Evolutionary conservation across 1,140 invertebrate genomes (phyloP).

Genomic region (Diachasmimorpha longicaudata): DNA sequence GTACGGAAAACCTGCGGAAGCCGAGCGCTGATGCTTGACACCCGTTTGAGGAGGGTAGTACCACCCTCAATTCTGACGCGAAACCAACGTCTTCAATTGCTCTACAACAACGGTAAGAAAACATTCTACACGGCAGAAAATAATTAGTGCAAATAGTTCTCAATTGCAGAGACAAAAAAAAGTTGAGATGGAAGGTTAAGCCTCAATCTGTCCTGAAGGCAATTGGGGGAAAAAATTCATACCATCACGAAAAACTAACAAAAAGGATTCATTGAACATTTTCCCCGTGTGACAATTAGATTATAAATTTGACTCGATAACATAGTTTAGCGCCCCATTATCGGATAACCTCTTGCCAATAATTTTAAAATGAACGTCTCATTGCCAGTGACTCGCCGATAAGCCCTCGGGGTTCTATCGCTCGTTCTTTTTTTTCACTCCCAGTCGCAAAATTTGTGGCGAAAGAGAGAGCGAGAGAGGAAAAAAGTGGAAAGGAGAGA

Average conservation of each 20-base stretch:
- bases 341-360: not conserved
- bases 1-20: constrained; percentile 43
- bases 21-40: constrained; percentile 31
- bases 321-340: too few relatives aligned
- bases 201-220: not conserved
- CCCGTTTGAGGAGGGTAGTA: constrained; percentile 21
- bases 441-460: not conserved
- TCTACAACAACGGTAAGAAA: too few relatives aligned
- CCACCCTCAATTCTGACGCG: not conserved
- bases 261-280: not conserved
- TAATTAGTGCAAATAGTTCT: too few relatives aligned
- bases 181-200: not conserved
- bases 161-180: not conserved
- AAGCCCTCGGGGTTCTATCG: not conserved
- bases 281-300: not conserved
- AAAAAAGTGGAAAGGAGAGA: constrained; percentile 17
- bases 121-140: too few relatives aligned
- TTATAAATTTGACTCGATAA: too few relatives aligned
- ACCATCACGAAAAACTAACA: not conserved
- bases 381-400: not conserved
- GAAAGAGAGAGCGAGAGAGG: not conserved
- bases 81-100: not conserved
- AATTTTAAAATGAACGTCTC: not conserved
- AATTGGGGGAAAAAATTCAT: not conserved
- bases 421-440: not conserved